Conservation (phyloP, 2,113 vertebrate genomes). For the Anguilla japonica region DNA sequence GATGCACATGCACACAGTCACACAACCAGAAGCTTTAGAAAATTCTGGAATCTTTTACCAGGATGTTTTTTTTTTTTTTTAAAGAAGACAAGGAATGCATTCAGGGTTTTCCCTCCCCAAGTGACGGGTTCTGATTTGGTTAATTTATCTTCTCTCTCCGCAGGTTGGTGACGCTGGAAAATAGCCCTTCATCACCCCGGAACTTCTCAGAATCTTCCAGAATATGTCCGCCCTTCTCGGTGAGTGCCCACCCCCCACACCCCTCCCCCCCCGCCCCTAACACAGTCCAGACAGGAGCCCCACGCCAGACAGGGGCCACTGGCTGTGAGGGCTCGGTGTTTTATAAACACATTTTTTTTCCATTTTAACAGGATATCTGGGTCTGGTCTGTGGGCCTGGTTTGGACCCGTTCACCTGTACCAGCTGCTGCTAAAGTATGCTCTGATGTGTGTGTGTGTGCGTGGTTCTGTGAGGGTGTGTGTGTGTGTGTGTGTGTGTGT, state of each 20-base stretch:
- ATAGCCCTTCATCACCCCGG: conserved; percentile 86
- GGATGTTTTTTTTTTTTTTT: too few relatives aligned
- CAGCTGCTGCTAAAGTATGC: background rate
- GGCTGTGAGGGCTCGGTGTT: background rate
- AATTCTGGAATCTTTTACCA: too few relatives aligned
- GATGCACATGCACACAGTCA: too few relatives aligned
- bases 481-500: too few relatives aligned
- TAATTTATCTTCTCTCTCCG: background rate
- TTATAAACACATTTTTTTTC: background rate
- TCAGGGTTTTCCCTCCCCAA: too few relatives aligned
- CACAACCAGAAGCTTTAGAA: too few relatives aligned
- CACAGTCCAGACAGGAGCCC: background rate
- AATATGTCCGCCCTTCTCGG: conserved; percentile 95
- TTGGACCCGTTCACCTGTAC: background rate
- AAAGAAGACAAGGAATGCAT: background rate
- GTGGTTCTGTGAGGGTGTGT: too few relatives aligned
- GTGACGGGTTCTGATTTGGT: background rate
- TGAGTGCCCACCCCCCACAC: conserved; percentile 60
- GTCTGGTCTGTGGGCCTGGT: background rate
- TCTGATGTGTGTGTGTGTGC: background rate
- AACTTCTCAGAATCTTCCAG: conserved; percentile 92
- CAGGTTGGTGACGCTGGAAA: conserved; percentile 96
- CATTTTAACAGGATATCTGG: background rate
- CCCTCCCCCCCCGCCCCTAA: background rate
- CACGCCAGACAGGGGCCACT: background rate